Evolutionary conservation across 2,113 vertebrate genomes (phyloP), one percentile per base, ranked within the genome.

Genomic region (Porphyrio hochstetteri): DNA sequence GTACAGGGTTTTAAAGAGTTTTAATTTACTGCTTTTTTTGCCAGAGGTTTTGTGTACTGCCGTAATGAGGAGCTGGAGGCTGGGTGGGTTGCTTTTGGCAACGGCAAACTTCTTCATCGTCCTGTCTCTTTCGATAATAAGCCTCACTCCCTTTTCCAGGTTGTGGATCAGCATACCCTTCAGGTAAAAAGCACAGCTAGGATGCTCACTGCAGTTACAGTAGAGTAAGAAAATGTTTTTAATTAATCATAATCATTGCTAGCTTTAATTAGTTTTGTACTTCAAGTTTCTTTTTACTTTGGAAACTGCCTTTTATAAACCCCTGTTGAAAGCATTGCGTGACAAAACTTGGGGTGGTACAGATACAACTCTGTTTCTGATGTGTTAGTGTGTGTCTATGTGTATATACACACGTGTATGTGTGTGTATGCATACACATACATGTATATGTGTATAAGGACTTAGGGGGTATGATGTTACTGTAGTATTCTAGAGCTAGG

Each of bases 11-110:
- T 59, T 64, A 27, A 65, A 74, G 63, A 56, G 9, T 44, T 36
- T 46, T 78, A 44, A 48, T 28, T 3, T 69, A 3, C 63, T 91
- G 16, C 78, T 78, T 82, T 90, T 91, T 60, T 96, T 86, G 46
- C 48, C 96, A 99, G 99, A 95, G 99, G 99, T 12, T 99, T 99
- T 97, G 99, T 99, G 83, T 99, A 99, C 95, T 99, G 99, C 97
- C 98, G 99, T 56, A 99, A 99, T 3, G 99, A 99, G 96, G 99
- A 99, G 82, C 95, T 99, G 97, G 99, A 99, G 92, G 93, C 98
- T 4, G 99, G 99, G 35, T 99, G 99, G 99, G 97, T 99, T 69
- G 99, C 99, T 79, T 99, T 99, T 82, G 98, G 99, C 97, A 98
- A 96, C 0, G 96, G 98, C 72, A 98, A 97, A 70, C 98, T 99